These are phyloP conservation scores for Pantherophis vulpinus DNA, from an alignment of 2,797 vertebrate genomes.

Conservation along the genomic window DNA sequence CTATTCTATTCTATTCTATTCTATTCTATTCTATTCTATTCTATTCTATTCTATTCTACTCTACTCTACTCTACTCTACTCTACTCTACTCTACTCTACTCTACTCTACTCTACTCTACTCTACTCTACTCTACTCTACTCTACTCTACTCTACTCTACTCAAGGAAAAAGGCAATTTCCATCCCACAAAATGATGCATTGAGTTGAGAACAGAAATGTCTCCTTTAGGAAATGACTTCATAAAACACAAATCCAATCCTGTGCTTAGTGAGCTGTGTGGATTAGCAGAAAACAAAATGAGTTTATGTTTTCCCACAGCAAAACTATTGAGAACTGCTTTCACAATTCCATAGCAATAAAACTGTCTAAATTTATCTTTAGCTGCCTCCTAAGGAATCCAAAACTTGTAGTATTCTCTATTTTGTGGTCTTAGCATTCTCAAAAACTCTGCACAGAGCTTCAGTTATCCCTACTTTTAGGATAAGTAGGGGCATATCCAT, in stretches of 20 bases:
- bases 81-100: no score
- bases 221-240: not conserved
- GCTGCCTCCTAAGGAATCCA: not conserved
- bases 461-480: not conserved
- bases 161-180: not conserved
- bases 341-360: not conserved
- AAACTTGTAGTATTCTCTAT: not conserved
- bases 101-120: no score
- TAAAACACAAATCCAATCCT: not conserved
- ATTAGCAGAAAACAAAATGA: not conserved
- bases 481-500: not conserved
- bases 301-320: not conserved
- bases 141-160: no score
- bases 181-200: not conserved
- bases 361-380: not conserved
- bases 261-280: not conserved
- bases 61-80: no score
- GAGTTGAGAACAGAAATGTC: not conserved
- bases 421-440: not conserved
- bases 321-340: not conserved
- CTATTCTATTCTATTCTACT: no score
- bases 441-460: not conserved
- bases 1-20: no score
- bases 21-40: no score
- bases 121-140: no score